Percentiles rank a stretch among this genome's conserved stretches.
phyloP scores from a whole-genome alignment of 2,113 vertebrate species.

The Poecilia latipinna region DNA sequence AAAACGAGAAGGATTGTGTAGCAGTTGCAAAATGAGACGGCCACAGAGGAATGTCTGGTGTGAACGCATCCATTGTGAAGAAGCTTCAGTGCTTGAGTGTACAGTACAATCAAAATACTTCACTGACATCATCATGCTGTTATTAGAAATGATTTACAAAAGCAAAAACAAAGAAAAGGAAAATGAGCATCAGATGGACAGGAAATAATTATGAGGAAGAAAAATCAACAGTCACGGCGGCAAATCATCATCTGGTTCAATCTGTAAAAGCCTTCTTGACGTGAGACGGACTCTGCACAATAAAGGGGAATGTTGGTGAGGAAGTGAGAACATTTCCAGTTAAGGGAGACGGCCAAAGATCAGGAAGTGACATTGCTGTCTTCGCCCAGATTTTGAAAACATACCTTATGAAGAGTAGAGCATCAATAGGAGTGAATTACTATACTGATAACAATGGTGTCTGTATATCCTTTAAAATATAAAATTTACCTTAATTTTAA shows the following conservation, averaged over 20 bases:
- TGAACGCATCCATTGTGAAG: constrained; percentile 32
- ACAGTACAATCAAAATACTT: constrained; percentile 19
- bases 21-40: constrained; percentile 30
- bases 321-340: constrained; percentile 43
- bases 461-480: background rate
- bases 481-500: constrained; percentile 1
- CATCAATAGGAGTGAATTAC: background rate
- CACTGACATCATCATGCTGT: constrained; percentile 18
- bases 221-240: background rate
- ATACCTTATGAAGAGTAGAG: constrained; percentile 14
- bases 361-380: constrained; percentile 31
- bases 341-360: constrained; percentile 43
- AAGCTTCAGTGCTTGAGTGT: constrained; percentile 21
- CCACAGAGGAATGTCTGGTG: constrained; percentile 20
- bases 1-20: constrained; percentile 25
- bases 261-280: background rate
- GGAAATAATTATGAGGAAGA: background rate
- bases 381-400: constrained; percentile 14
- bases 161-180: background rate
- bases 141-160: background rate
- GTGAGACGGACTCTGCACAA: constrained; percentile 3
- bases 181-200: background rate
- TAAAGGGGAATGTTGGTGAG: constrained; percentile 9
- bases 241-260: background rate
- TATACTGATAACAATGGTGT: too few relatives aligned